Base-by-base conservation (phyloP, 2,797 vertebrate genomes). In the Myotis planiceps region DNA sequence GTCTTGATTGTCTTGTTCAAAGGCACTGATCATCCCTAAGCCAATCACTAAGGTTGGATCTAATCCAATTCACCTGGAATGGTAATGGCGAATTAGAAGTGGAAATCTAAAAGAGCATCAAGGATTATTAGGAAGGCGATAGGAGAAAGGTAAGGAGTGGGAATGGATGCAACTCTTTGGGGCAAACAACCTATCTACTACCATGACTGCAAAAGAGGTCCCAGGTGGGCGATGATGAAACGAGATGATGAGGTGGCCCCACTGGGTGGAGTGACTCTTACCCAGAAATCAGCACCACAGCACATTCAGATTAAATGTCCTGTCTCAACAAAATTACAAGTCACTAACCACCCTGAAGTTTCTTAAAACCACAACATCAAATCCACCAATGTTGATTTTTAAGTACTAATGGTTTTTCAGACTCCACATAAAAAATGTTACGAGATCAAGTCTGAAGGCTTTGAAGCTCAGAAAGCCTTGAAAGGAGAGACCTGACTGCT, bases 401-500 rank as follows among this genome's bases (percentile, higher is more conserved):
- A 92, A 96, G 47, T 34, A 60, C 19, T 91, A 63, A 72, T 14
- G 34, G 10, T 80, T 95, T 91, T 47, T 87, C 2, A 65, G 14
- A 69, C 14, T 39, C 49, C 37, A 42, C 23, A 32, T 75, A n/a
- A 82, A 95, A 95, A 49, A 53, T 55, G 71, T 65, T n/a, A 92
- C 76, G 34, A 90, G 37, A 71, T 5, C 58, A 93, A 90, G 72
- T 68, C 2, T 27, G 14, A 78, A 2, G 1, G 6, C 32, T 88
- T 95, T 95, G 83, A 86, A 92, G 13, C 23, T 93, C 42, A 92
- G 39, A 90, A 92, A 60, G 25, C 14, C 76, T 97, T 97, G 74
- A 82, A 96, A 93, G 27, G 86, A 85, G 76, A 96, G 10, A 90
- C 12, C 21, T 63, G 19, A 42, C 27, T 39, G 13, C 5, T 90